phyloP scores from a whole-genome alignment of 1,140 invertebrate genomes.

The Ceratitis capitata region DNA sequence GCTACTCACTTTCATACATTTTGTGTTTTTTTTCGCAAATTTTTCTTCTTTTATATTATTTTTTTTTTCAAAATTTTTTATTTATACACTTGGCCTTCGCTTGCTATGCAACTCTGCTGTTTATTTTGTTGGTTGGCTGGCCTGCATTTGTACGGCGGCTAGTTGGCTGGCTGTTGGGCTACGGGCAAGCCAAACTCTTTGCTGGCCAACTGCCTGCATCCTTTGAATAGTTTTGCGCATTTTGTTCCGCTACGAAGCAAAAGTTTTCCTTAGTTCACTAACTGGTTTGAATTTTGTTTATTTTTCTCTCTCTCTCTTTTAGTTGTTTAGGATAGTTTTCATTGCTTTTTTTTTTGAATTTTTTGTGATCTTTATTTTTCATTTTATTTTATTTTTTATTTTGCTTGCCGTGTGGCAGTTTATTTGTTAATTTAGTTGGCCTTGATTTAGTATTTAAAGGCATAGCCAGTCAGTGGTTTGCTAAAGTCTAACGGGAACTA shows the following conservation, averaged over 20 bases:
- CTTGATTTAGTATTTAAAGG: background rate
- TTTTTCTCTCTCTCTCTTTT: background rate
- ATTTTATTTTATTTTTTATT: no score
- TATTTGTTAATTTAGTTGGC: background rate
- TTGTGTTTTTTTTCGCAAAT: background rate
- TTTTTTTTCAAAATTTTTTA: background rate
- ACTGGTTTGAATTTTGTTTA: background rate
- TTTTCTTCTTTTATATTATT: background rate
- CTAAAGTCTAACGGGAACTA: background rate
- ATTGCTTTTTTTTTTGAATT: background rate
- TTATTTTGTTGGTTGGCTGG: no score
- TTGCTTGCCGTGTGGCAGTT: background rate
- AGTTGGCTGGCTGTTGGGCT: background rate
- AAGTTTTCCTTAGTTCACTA: slow-evolving; percentile 21
- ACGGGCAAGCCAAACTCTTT: background rate
- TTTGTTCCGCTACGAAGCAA: slow-evolving; percentile 13
- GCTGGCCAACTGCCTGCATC: slow-evolving; percentile 9
- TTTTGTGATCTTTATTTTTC: no score
- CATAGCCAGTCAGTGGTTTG: background rate
- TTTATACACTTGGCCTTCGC: background rate
- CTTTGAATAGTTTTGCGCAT: slow-evolving; percentile 11
- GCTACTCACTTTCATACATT: background rate
- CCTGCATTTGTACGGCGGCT: background rate
- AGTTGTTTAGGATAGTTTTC: background rate
- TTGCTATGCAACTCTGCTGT: background rate